phyloP scores from a whole-genome alignment of 2,888 invertebrate species.

The Ichneumoninae sp. region DNA sequence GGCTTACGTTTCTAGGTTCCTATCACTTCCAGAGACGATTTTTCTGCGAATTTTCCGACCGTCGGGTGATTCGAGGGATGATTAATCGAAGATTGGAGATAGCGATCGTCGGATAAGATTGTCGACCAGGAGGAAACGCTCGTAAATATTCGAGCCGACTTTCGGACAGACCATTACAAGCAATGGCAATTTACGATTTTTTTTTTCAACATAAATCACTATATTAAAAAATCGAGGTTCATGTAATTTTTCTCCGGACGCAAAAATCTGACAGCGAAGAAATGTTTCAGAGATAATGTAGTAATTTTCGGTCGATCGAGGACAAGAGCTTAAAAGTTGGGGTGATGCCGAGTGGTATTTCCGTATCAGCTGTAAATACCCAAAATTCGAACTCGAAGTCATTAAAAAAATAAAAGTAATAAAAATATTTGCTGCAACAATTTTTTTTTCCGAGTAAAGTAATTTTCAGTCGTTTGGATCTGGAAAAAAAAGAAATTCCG shows the following conservation, averaged over 20 bases:
- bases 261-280: background rate
- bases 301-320: background rate
- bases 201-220: background rate
- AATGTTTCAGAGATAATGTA: background rate
- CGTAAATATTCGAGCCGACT: background rate
- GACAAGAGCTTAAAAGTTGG: no score
- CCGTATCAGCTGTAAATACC: no score
- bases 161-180: slow-evolving; percentile 11
- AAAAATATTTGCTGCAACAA: no score
- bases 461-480: slow-evolving; percentile 31
- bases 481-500: background rate
- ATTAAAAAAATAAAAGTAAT: background rate
- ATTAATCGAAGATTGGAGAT: background rate
- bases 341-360: no score
- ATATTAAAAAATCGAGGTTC: background rate
- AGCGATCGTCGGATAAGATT: slow-evolving; percentile 10
- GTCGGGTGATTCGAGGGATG: background rate
- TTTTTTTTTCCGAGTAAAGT: slow-evolving; percentile 15
- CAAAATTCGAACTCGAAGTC: no score
- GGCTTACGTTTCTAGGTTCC: slow-evolving; percentile 30
- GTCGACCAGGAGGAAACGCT: background rate
- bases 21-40: slow-evolving; percentile 38
- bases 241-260: background rate
- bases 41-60: background rate
- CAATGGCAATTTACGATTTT: background rate